Conservation (phyloP, 2,797 vertebrate genomes). For the Rhinichthys osculus region DNA sequence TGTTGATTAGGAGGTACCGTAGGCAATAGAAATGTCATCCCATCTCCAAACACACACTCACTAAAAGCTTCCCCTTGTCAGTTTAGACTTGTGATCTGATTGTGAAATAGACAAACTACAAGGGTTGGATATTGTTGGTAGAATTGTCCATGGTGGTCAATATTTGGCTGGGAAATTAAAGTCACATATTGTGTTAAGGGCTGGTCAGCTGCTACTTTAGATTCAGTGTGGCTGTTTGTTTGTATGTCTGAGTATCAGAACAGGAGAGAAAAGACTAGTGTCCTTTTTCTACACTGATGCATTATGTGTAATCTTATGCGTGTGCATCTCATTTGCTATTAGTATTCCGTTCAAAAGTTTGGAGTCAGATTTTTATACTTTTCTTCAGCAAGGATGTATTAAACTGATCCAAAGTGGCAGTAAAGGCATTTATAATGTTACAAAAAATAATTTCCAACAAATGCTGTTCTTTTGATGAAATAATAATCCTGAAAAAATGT, state of each 20-base stretch:
- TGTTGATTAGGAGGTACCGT: constrained; percentile 1
- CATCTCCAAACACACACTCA: constrained; percentile 6
- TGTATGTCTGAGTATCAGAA: neutral
- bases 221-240: constrained; percentile 22
- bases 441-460: neutral
- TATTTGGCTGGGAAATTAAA: constrained; percentile 53
- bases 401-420: neutral
- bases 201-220: constrained; percentile 36
- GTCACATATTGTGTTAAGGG: constrained; percentile 31
- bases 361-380: neutral
- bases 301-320: neutral
- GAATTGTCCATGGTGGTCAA: constrained; percentile 41
- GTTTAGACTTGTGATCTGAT: constrained; percentile 23
- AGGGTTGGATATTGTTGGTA: constrained; percentile 13
- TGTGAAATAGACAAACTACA: constrained; percentile 21
- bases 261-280: constrained; percentile 16
- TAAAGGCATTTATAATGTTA: neutral
- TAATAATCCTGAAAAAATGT: neutral
- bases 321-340: constrained; percentile 9
- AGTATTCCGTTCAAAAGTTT: neutral
- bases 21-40: constrained; percentile 28
- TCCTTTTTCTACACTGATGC: constrained; percentile 2
- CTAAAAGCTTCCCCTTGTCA: constrained; percentile 10
- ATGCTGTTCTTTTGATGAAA: neutral
- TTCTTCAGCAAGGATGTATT: neutral